Percentiles rank a stretch among this genome's conserved stretches.
These are phyloP conservation scores for Drosophila anomelani DNA, from an alignment of 2,888 invertebrate genomes.

Conservation along the genomic window DNA sequence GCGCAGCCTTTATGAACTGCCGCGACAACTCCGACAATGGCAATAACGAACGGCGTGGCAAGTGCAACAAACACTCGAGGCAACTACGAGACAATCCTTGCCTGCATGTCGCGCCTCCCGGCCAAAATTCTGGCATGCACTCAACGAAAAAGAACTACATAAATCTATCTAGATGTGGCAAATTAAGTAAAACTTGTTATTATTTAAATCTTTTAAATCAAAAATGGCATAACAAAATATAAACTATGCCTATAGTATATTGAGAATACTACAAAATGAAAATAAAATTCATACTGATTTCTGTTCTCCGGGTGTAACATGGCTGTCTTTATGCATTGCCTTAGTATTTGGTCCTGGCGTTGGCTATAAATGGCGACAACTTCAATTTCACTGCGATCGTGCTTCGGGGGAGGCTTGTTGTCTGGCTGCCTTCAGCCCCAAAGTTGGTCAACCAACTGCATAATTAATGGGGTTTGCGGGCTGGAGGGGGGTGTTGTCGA, in stretches of 20 bases:
- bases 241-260: no score
- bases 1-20: slow-evolving; percentile 62
- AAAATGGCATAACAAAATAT: not conserved
- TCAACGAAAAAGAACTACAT: not conserved
- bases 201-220: not conserved
- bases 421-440: slow-evolving; percentile 51
- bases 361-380: slow-evolving; percentile 66
- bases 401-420: slow-evolving; percentile 36
- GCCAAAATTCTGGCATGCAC: slow-evolving; percentile 31
- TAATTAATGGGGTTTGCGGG: slow-evolving; percentile 59
- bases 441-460: slow-evolving; percentile 33
- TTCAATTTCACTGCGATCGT: slow-evolving; percentile 60
- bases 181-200: not conserved
- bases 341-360: slow-evolving; percentile 51
- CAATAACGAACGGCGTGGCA: slow-evolving; percentile 40
- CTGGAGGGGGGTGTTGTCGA: slow-evolving; percentile 16
- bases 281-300: not conserved
- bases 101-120: slow-evolving; percentile 25
- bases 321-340: slow-evolving; percentile 55
- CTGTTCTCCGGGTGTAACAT: not conserved
- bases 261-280: not conserved
- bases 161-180: not conserved
- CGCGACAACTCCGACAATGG: slow-evolving; percentile 48
- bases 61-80: slow-evolving; percentile 34
- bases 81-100: slow-evolving; percentile 26